Evolutionary conservation across 2,113 vertebrate species (phyloP), one percentile per base, ranked within the genome.

Genomic region (Xerus inauris): DNA sequence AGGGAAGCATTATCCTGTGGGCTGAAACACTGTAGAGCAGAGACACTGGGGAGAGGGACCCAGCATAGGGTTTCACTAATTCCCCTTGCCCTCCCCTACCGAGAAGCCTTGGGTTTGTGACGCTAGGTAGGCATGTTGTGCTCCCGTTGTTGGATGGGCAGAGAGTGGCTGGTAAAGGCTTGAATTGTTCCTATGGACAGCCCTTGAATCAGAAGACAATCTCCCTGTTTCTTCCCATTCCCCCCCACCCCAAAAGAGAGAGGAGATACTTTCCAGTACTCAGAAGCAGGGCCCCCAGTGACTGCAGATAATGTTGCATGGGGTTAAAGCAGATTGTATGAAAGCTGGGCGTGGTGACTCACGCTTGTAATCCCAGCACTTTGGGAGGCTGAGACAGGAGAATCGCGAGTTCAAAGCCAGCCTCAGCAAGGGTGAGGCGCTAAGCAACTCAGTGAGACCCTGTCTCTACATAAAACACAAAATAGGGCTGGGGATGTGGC

Each of bases 41-140:
- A 22, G 75, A 54, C 71, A 42, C 4, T 0, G 16, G 17, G 88
- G 45, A 6, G 32, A 1, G 6, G 47, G n/a, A 2, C 22, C 49
- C 59, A 0, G 12, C 0, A 0, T n/a, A n/a, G 57, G 35, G 6
- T 40, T 62, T 32, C 72, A 17, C 65, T 28, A 0, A 30, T 20
- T 42, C 6, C 0, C 8, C 28, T 26, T 17, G 9, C 26, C 38
- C 59, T 57, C 49, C 26, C 22, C 54, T 54, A 0, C 45, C 20
- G 0, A 42, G 22, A 59, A n/a, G 59, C 59, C 19, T 12, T 0
- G 0, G 0, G 0, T 73, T 24, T 57, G 20, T 22, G 20, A 64
- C 24, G 77, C 71, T 64, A 62, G 32, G 12, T 64, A 62, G 32
- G 12, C 40, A 1, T n/a, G 4, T 45, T 82, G 13, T 71, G 24